Base-by-base conservation (phyloP, 2,888 invertebrate species). In the Ichneumoninae sp. region DNA sequence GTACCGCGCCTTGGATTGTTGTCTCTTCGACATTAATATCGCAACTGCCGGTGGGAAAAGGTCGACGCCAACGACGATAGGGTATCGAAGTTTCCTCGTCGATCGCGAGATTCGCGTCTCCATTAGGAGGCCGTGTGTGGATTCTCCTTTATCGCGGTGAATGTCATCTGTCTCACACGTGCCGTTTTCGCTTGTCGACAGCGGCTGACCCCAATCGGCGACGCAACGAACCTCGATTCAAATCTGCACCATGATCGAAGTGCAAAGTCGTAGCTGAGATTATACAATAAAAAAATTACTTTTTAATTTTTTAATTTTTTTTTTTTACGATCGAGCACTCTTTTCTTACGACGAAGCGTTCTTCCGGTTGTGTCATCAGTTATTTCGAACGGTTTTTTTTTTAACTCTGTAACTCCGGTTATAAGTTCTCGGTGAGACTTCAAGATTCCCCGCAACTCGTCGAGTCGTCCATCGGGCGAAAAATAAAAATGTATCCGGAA, bases 401-500 rank as follows among this genome's bases (percentile, higher is more conserved):
- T 50, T 44, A 40, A 44, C 44, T 16, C 5, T 5, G 26, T 33
- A 13, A 68, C 44, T 19, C 16, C 5, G 40, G 68, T 70, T 63
- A 57, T 26, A 80, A 57, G 44, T 76, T 76, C 54, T 54, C 75
- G 50, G 26, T 1, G 44, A 63, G 71, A 77, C 77, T 76, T 75
- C 54, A 75, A 50, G 44, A 73, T 65, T 76, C 36, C 4, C 16
- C 57, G 30, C 7, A 44, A 68, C 50, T 63, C 52, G 50, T 36
- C 13, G 60, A 74, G 30, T 30, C 50, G 26, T 22, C 54, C 16
- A 19, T 36, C 16, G 40, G 13, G 76, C 54, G 30, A 73, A 68
- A 77, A 81, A 84, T 69, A 74, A 77, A 77, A 81, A 84, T 65
- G 44, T 65, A 68, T 69, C 52, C 50, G 47, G 44, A 65, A 84